Percentiles rank a stretch among this genome's conserved stretches.
These are phyloP conservation scores for Litoditis marina DNA, from an alignment of 2,888 invertebrate species.

Conservation along the genomic window DNA sequence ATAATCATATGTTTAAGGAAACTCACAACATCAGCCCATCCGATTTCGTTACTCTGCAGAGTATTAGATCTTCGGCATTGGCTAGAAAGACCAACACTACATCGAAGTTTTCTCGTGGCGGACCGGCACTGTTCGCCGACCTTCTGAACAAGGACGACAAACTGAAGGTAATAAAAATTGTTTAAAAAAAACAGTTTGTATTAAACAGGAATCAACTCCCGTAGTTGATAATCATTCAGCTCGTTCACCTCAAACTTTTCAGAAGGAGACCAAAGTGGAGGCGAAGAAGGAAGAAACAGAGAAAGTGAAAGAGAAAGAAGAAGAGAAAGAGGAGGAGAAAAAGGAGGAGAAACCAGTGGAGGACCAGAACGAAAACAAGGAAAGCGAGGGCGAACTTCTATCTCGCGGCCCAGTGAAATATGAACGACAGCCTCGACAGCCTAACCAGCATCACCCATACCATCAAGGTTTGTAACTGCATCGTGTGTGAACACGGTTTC, in stretches of 20 bases:
- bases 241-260: conserved; percentile 9
- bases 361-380: conserved; percentile 22
- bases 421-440: conserved; percentile 18
- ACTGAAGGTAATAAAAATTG: no score
- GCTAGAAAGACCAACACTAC: conserved; percentile 60
- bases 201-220: no score
- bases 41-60: conserved; percentile 57
- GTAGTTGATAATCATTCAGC: not conserved
- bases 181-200: conserved; percentile 5
- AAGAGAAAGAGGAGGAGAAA: conserved; percentile 15
- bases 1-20: conserved; percentile 23
- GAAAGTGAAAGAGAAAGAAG: conserved; percentile 19
- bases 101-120: conserved; percentile 51
- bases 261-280: conserved; percentile 24
- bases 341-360: conserved; percentile 18
- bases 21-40: conserved; percentile 36
- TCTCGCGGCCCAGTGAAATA: conserved; percentile 57
- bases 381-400: conserved; percentile 44
- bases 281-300: conserved; percentile 26
- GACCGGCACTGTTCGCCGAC: conserved; percentile 50
- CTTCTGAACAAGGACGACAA: conserved; percentile 32
- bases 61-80: conserved; percentile 54
- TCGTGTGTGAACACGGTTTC: not conserved
- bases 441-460: conserved; percentile 37
- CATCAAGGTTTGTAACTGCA: conserved; percentile 23